Percentiles rank a stretch among this genome's conserved stretches.
phyloP scores from a whole-genome alignment of 2,888 invertebrate genomes.

The Spilarctia lutea region DNA sequence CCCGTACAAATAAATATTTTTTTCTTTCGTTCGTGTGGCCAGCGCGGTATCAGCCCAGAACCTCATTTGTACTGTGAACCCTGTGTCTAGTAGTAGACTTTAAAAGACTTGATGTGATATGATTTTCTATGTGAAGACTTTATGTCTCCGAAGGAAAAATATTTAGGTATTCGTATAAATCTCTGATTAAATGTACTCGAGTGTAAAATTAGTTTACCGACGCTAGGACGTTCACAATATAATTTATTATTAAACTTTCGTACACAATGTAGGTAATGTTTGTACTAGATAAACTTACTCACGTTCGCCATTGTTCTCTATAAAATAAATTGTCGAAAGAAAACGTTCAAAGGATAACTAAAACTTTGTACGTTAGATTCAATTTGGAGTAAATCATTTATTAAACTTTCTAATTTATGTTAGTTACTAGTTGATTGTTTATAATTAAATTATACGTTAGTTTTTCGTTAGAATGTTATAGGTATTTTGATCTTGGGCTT shows the following conservation, averaged over 20 bases:
- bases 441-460: not conserved
- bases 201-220: conserved; percentile 57
- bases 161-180: conserved; percentile 31
- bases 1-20: too few species aligned
- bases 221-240: conserved; percentile 34
- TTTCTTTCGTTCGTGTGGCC: too few species aligned
- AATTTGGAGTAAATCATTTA: conserved; percentile 31
- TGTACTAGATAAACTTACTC: conserved; percentile 36
- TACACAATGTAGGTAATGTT: conserved; percentile 44
- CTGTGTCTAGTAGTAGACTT: too few species aligned
- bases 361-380: conserved; percentile 25
- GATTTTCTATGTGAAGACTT: not conserved
- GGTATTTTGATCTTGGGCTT: not conserved
- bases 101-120: too few species aligned
- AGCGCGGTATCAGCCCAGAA: too few species aligned
- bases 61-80: too few species aligned
- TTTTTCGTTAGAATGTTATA: not conserved
- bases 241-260: conserved; percentile 52
- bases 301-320: conserved; percentile 30
- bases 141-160: not conserved
- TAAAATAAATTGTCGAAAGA: conserved; percentile 39
- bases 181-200: conserved; percentile 59
- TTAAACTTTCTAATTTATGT: conserved; percentile 43
- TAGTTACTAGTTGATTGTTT: not conserved
- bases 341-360: conserved; percentile 33